Percentiles rank a stretch among this genome's conserved stretches.
Evolutionary conservation across 1,140 invertebrate species (phyloP).

Genomic region (Druon quercuslanigerum): DNA sequence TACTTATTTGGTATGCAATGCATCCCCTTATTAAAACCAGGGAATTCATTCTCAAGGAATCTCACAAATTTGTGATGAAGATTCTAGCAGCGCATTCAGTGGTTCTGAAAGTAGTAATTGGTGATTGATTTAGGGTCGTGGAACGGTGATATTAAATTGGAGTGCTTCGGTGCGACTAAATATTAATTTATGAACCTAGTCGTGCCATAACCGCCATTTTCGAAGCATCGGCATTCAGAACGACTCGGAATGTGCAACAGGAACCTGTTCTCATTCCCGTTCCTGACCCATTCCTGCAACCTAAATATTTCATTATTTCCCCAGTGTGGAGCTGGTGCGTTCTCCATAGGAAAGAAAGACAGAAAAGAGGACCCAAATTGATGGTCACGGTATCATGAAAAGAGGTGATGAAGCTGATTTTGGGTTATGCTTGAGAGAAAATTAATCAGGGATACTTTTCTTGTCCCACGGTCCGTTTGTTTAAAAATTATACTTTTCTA

Average conservation of each 20-base stretch:
- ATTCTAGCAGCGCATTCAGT: background rate
- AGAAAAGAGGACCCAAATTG: background rate
- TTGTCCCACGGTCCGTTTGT: no score
- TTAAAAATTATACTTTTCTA: no score
- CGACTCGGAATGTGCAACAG: conserved; percentile 66
- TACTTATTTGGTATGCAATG: no score
- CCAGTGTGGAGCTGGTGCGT: conserved; percentile 16
- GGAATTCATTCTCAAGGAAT: no score
- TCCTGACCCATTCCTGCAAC: conserved; percentile 47
- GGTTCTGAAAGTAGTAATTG: background rate
- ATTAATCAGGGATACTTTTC: background rate
- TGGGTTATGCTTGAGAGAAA: background rate
- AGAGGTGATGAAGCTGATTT: background rate
- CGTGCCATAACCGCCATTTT: conserved; percentile 54
- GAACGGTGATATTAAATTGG: background rate
- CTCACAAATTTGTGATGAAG: no score
- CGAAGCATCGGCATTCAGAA: conserved; percentile 62
- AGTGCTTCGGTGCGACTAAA: conserved; percentile 1
- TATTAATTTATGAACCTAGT: conserved; percentile 24
- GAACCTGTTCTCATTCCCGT: conserved; percentile 66
- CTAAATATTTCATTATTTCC: conserved; percentile 65
- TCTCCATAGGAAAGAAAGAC: conserved; percentile 32
- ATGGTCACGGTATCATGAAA: background rate
- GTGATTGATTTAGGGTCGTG: background rate
- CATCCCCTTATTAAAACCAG: no score